Evolutionary conservation across 2,113 vertebrate species (phyloP).

Genomic region (Mus musculus): DNA sequence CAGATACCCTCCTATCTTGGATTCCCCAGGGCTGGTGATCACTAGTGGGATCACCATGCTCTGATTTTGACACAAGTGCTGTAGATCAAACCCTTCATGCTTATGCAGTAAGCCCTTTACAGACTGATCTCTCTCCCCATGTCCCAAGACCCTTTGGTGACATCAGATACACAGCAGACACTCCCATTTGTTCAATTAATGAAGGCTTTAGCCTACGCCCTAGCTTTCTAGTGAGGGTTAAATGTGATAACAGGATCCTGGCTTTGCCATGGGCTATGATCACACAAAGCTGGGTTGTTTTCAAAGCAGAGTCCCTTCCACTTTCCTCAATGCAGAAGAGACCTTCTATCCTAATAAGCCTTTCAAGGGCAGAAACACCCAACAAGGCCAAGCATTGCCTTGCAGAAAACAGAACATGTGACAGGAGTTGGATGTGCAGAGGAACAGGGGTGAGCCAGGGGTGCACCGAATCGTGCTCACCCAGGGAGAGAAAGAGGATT

Average conservation of each 20-base stretch:
- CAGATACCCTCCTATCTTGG: not conserved
- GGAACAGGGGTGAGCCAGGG: too few relatives aligned
- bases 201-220: not conserved
- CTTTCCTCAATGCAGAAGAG: not conserved
- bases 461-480: not conserved
- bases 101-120: not conserved
- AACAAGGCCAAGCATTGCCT: accelerated
- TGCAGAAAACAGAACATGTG: too few relatives aligned
- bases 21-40: not conserved
- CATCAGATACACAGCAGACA: not conserved
- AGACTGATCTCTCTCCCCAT: not conserved
- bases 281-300: not conserved
- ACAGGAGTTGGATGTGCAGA: not conserved
- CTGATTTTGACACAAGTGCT: not conserved
- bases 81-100: not conserved
- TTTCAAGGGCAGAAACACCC: not conserved
- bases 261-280: not conserved
- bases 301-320: not conserved
- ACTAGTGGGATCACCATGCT: too few relatives aligned
- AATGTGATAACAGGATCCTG: not conserved
- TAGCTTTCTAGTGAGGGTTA: not conserved
- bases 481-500: not conserved
- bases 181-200: not conserved
- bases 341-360: not conserved
- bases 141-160: not conserved